Evolutionary conservation across 1,140 invertebrate genomes (phyloP), one percentile per base, ranked within the genome.

Genomic region (Lucilia cuprina): DNA sequence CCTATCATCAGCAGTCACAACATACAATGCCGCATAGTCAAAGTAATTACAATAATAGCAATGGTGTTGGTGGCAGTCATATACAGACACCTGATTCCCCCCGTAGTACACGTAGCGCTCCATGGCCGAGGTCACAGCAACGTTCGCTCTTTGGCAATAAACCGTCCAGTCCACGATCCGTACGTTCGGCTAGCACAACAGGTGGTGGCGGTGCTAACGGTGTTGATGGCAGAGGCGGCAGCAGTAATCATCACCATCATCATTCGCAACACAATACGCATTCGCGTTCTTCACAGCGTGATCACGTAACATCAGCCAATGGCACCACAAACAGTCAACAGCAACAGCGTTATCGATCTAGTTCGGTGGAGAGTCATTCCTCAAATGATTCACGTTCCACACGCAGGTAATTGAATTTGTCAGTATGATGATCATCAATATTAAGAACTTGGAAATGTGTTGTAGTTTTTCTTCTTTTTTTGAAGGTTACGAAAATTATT

Each of bases 321-420:
- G 65, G 19, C 65, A 21, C 19, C 65, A 70, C 88, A 74, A 88
- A 88, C 84, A 86, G 87, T 84, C 87, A 87, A 84, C 87, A 86
- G 49, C 89, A 90, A 49, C 83, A 85, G 78, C 87, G 90, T 35
- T 92, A 92, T 84, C 88, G 92, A 80, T 93, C 93, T 41, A 93
- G 92, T 74, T 97, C 96, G 1, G 94, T 97, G 1, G 96, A 98
- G 89, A 97, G 96, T 88, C 96, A 97, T 90, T 97, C 96, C 89
- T 96, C 96, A 21, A 95, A 94, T 80, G 95, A 96, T 88, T 95
- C 95, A 13, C 91, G 94, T 82, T 94, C 94, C 0, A 95, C 94
- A 88, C 93, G 94, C 87, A 94, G 94, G 89, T 94, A 86, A 87
- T 89, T 86, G 55, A 74, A 65, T 75, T 82, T 82, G 50, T 82